phyloP scores from a whole-genome alignment of 2,888 invertebrate genomes.

The Tachystola acroxantha region DNA sequence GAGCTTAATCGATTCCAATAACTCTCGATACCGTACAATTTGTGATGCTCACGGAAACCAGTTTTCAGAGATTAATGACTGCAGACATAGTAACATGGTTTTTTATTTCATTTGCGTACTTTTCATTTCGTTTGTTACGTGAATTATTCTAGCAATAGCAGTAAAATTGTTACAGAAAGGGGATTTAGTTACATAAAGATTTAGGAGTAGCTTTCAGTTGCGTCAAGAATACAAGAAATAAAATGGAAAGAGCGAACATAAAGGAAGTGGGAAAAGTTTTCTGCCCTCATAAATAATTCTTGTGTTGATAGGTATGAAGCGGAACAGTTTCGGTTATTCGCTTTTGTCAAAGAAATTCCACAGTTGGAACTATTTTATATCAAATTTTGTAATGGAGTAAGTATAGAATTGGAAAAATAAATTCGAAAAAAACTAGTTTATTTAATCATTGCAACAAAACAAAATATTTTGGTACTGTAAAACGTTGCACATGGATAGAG shows the following conservation, averaged over 20 bases:
- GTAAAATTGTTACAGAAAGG: too few species aligned
- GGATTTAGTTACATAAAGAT: conserved; percentile 19
- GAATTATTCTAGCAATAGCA: conserved; percentile 1
- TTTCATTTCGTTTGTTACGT: conserved; percentile 18
- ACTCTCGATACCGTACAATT: background rate
- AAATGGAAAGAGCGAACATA: conserved; percentile 23
- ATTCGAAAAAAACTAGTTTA: too few species aligned
- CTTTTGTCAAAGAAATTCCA: conserved; percentile 10
- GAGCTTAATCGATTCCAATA: conserved; percentile 1
- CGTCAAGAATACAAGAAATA: conserved; percentile 18
- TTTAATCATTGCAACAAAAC: too few species aligned
- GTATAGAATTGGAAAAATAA: too few species aligned
- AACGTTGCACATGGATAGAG: too few species aligned
- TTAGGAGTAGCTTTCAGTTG: conserved; percentile 16
- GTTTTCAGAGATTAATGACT: conserved; percentile 14
- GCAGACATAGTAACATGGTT: conserved; percentile 8
- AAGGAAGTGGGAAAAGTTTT: conserved; percentile 18
- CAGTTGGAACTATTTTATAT: conserved; percentile 2
- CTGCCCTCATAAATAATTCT: conserved; percentile 21
- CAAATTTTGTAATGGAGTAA: too few species aligned
- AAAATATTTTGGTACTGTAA: too few species aligned
- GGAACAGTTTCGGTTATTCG: conserved; percentile 15
- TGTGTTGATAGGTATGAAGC: conserved; percentile 18
- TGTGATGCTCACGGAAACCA: conserved; percentile 8
- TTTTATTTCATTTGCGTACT: conserved; percentile 17